These are phyloP conservation scores for Apodemus sylvaticus DNA, from an alignment of 2,113 vertebrate species.

Conservation along the genomic window DNA sequence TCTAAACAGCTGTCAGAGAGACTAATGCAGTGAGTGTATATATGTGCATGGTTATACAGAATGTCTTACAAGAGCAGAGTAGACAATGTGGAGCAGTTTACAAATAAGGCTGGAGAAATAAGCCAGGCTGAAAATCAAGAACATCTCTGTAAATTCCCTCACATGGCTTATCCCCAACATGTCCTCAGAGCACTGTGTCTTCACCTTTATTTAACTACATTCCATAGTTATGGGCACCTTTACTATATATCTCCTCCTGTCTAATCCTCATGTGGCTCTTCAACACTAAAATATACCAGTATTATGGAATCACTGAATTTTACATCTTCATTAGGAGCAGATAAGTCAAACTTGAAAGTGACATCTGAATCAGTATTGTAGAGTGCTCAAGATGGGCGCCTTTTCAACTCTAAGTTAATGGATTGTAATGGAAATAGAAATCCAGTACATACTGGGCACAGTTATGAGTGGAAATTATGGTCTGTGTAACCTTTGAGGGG, in stretches of 20 bases:
- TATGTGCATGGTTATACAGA: no score
- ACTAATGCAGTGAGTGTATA: no score
- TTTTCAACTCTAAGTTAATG: slow-evolving; percentile 29
- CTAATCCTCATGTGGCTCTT: background rate
- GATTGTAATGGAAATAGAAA: background rate
- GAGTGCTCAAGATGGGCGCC: background rate
- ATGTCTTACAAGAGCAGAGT: no score
- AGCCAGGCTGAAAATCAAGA: background rate
- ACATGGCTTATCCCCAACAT: background rate
- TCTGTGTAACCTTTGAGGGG: background rate
- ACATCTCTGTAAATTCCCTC: background rate
- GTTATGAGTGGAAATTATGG: background rate
- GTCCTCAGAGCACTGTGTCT: background rate
- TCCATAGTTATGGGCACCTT: background rate
- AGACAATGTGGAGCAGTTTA: background rate
- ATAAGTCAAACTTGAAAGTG: background rate
- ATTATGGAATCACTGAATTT: background rate
- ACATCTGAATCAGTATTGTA: background rate
- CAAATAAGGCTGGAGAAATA: background rate
- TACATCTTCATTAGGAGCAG: background rate
- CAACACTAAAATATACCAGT: background rate
- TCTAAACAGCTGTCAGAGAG: background rate
- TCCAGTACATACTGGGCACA: background rate
- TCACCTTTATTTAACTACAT: background rate
- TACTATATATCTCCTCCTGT: background rate